phyloP scores from a whole-genome alignment of 2,888 invertebrate species.

The Lobophora halterata region DNA sequence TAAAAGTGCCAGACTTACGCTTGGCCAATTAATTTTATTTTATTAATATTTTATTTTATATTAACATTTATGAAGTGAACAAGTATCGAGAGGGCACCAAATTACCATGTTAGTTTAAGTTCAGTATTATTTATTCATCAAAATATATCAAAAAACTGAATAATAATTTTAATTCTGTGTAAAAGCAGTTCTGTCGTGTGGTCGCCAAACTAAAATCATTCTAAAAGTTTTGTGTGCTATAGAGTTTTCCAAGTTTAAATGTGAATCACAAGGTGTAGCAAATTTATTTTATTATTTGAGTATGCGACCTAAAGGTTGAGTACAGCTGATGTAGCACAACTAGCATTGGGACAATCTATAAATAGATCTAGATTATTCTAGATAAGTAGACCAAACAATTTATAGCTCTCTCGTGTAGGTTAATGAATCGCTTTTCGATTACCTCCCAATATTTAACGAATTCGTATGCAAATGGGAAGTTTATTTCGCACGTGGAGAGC shows the following conservation, averaged over 20 bases:
- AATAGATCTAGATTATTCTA: conserved; percentile 27
- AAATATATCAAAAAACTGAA: too few species aligned
- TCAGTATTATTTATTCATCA: too few species aligned
- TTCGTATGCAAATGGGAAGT: conserved; percentile 22
- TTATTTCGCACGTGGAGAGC: conserved; percentile 16
- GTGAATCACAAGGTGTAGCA: conserved; percentile 5
- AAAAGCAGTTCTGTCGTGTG: too few species aligned
- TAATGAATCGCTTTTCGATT: conserved; percentile 26
- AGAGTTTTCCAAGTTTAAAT: conserved; percentile 10
- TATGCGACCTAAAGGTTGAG: conserved; percentile 14
- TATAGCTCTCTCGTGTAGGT: conserved; percentile 14
- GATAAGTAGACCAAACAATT: conserved; percentile 21
- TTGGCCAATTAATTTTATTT: too few species aligned
- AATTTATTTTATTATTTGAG: conserved; percentile 3
- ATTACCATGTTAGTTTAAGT: too few species aligned
- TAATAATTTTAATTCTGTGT: too few species aligned
- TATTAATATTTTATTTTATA: too few species aligned
- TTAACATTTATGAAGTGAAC: too few species aligned
- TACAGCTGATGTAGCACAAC: background rate
- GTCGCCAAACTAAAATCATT: too few species aligned
- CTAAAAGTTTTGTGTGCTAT: conserved; percentile 7
- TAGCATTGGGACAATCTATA: conserved; percentile 23
- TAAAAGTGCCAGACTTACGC: too few species aligned
- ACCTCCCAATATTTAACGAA: conserved; percentile 13
- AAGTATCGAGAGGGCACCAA: too few species aligned